Base-by-base conservation (phyloP, 2,888 invertebrate genomes). In the Ophion ventricosus region DNA sequence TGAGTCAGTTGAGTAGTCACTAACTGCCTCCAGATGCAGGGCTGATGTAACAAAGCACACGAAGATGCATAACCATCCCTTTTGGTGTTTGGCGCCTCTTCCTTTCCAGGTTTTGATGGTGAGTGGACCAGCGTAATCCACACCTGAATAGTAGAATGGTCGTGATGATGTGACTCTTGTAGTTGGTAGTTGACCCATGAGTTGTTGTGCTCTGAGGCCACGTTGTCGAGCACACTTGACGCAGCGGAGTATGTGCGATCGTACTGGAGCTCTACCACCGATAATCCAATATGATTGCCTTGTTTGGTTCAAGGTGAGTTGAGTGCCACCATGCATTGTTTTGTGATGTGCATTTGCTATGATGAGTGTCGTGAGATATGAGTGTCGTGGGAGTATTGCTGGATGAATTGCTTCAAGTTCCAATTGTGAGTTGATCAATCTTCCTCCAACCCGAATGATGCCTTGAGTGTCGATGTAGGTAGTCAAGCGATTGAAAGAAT, bases 121-220 rank as follows among this genome's bases (percentile, higher is more conserved):
- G 14, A 76, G 17, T 17, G 76, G 76, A 1, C 76, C 76, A 1
- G 76, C 76, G 26, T 76, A 57, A 14, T 67, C 77, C 14, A 78
- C n/a, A 4, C 80, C 80, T 1, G 80, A 43, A 49, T 56, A 43
- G 2, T 25, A 26, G 29, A 74, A 80, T 3, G 80, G 70, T 56
- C 66, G 43, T 40, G 74, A 26, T 20, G 80, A 43, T 25, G 66
- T 72, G 23, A 86, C 82, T 5, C 87, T 64, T 17, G 82, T 63
- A 2, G 77, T 35, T 8, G 90, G 90, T 7, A 90, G 85, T 20
- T 90, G 75, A 20, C 87, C 90, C 90, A 91, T 91, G 7, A 88
- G 57, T 57, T 89, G 90, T 8, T 86, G 73, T 26, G 83, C 72
- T 35, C 77, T 63, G 43, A 54, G 26, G 20, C 64, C 72, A 17